Conservation (phyloP, 2,797 vertebrate species). For the Arrhamphus sclerolepis region DNA sequence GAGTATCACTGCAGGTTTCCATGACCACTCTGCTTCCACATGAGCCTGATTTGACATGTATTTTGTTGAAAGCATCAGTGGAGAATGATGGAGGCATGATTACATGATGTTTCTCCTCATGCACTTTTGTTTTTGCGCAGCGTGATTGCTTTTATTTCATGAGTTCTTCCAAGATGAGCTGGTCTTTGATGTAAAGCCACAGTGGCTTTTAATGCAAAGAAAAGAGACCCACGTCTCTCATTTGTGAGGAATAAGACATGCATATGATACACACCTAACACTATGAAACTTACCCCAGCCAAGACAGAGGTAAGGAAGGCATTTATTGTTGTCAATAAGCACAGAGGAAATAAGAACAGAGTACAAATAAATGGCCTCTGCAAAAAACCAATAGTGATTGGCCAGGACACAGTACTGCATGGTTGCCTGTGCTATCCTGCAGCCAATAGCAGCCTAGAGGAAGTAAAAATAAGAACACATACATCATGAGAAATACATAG, state of each 20-base stretch:
- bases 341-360: constrained; percentile 85
- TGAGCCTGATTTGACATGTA: too few species aligned
- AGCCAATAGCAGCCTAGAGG: constrained; percentile 82
- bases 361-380: constrained; percentile 86
- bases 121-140: neutral
- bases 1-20: too few species aligned
- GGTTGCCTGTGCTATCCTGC: constrained; percentile 81
- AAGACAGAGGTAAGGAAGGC: constrained; percentile 83
- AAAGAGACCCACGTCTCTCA: neutral
- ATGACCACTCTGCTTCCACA: too few species aligned
- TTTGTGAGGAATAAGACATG: neutral
- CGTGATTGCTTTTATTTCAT: neutral
- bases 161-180: neutral
- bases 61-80: too few species aligned
- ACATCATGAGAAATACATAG: neutral
- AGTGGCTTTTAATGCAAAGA: neutral
- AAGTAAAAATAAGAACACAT: neutral
- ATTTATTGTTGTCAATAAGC: constrained; percentile 83
- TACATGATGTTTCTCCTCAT: neutral
- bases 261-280: neutral
- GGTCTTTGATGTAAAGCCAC: neutral
- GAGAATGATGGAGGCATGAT: too few species aligned
- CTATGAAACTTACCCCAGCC: constrained; percentile 82
- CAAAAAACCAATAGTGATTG: constrained; percentile 90
- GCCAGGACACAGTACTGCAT: constrained; percentile 89